A percentile compares a stretch with the other conserved stretches of the same genome.
Evolutionary conservation across 2,113 vertebrate species (phyloP).

Genomic region (Cheirogaleus medius): DNA sequence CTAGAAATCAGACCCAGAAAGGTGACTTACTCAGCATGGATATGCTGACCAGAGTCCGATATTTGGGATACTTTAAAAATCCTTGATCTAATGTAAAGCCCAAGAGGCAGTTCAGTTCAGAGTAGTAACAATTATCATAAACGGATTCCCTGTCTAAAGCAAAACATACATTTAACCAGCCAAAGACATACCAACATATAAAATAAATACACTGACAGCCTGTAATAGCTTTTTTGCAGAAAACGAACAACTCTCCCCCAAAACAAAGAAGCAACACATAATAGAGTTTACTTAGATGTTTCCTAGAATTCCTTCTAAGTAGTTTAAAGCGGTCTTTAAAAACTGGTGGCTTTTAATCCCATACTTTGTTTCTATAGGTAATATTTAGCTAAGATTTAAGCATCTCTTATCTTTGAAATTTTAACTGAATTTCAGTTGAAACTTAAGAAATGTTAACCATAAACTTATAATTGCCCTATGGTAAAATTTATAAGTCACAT

Average conservation of each 20-base stretch:
- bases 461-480: not conserved
- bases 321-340: not conserved
- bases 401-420: slow-evolving; percentile 4
- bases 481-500: not conserved
- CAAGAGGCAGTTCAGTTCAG: not conserved
- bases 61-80: slow-evolving; percentile 23
- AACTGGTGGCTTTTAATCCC: not conserved
- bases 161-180: not conserved
- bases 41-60: not conserved
- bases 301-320: not conserved
- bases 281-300: not conserved
- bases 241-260: not conserved
- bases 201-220: not conserved
- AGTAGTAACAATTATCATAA: not conserved
- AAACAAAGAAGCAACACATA: not conserved
- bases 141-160: not conserved
- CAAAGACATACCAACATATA: not conserved
- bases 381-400: slow-evolving; percentile 45
- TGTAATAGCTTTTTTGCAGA: not conserved
- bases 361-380: not conserved
- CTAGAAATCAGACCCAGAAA: not conserved
- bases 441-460: not conserved
- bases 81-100: slow-evolving; percentile 11
- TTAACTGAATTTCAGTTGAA: not conserved
- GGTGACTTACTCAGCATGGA: not conserved